Percentiles rank a stretch among this genome's conserved stretches.
These are phyloP conservation scores for Argyra leucocephala DNA, from an alignment of 2,888 invertebrate genomes.

Conservation along the genomic window DNA sequence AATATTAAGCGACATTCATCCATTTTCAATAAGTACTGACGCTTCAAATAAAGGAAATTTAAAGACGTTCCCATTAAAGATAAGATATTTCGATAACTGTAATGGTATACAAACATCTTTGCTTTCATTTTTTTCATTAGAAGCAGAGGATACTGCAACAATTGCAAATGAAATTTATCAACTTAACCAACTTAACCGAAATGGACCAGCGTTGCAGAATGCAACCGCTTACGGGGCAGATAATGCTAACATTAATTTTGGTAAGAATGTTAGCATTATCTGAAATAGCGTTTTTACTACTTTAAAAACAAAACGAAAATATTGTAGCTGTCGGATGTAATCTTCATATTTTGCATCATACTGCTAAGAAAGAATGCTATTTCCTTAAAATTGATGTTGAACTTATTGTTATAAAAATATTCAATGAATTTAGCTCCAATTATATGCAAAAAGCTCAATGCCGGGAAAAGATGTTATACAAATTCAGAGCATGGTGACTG, in stretches of 20 bases:
- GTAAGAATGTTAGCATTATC: constrained; percentile 13
- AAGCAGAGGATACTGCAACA: constrained; percentile 2
- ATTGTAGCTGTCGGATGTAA: constrained; percentile 12
- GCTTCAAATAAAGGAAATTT: constrained; percentile 11
- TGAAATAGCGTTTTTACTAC: constrained; percentile 15
- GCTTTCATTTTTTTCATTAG: constrained; percentile 10
- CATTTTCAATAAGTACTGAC: constrained; percentile 9
- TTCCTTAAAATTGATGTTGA: constrained; percentile 14
- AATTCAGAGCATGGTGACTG: no score
- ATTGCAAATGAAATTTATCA: constrained; percentile 8
- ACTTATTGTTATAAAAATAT: constrained; percentile 12
- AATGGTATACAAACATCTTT: constrained; percentile 10
- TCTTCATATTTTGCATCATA: neutral
- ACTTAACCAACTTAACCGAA: constrained; percentile 3
- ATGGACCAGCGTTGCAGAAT: constrained; percentile 8
- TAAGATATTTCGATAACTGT: neutral
- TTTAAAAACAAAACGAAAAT: constrained; percentile 11
- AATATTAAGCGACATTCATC: neutral
- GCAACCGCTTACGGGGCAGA: constrained; percentile 12
- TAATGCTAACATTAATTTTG: constrained; percentile 15
- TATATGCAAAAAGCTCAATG: no score
- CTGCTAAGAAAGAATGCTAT: constrained; percentile 7
- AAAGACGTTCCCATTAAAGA: neutral
- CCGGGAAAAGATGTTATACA: no score
- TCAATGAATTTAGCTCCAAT: constrained; percentile 12